Evolutionary conservation across 2,113 vertebrate species (phyloP).

Genomic region (Urocitellus parryii): DNA sequence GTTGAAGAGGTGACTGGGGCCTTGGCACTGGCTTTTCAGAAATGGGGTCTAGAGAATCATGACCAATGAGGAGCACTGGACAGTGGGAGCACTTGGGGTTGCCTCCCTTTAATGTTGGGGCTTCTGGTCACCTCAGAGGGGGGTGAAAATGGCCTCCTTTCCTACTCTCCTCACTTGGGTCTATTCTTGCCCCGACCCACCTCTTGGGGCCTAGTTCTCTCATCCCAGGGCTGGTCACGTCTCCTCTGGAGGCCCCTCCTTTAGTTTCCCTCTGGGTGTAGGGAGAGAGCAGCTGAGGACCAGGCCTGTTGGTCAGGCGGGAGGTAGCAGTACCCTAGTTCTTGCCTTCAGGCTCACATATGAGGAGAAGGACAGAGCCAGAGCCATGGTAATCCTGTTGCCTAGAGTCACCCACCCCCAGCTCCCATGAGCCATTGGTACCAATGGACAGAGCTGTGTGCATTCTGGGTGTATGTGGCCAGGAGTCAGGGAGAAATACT

Average conservation of each 20-base stretch:
- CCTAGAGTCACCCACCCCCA: not conserved
- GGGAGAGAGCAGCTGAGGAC: not conserved
- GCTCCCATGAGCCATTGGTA: not conserved
- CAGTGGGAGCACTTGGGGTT: not conserved
- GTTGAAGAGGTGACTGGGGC: not conserved
- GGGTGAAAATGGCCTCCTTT: not conserved
- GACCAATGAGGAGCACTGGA: not conserved
- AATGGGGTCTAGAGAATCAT: not conserved
- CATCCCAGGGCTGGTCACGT: not conserved
- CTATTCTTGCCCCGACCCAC: not conserved
- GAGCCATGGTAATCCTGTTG: not conserved
- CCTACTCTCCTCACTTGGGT: accelerated
- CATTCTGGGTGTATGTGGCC: not conserved
- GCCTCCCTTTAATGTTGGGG: not conserved
- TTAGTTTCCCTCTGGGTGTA: not conserved
- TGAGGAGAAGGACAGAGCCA: not conserved
- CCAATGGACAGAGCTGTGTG: not conserved
- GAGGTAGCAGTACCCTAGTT: not conserved
- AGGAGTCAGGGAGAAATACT: not conserved
- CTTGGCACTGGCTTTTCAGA: not conserved
- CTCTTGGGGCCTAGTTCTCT: not conserved
- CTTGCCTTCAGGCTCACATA: not conserved
- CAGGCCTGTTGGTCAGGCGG: not conserved
- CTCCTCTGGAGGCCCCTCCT: not conserved
- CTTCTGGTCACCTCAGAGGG: not conserved